These are phyloP conservation scores for Stenopsyche tienmushanensis DNA, from an alignment of 1,140 invertebrate genomes.

Conservation along the genomic window DNA sequence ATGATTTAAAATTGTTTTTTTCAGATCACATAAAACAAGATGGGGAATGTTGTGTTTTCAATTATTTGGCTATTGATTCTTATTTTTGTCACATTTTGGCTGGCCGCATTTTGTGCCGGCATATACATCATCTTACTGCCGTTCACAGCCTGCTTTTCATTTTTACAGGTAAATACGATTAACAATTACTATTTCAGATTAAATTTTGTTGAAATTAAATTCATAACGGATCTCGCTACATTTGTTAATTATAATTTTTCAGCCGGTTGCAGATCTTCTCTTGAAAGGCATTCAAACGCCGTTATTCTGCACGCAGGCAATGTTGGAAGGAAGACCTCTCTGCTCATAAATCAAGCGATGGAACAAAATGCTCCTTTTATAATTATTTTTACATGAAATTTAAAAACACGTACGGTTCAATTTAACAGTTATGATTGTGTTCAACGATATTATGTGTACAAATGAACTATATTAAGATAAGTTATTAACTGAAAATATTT, in stretches of 20 bases:
- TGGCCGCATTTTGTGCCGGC: slow-evolving; percentile 71
- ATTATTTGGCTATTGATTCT: slow-evolving; percentile 78
- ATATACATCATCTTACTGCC: slow-evolving; percentile 73
- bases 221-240: too few species aligned
- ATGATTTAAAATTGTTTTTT: too few species aligned
- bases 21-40: too few species aligned
- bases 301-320: slow-evolving; percentile 64
- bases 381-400: too few species aligned
- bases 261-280: slow-evolving; percentile 68
- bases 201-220: too few species aligned
- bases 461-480: too few species aligned
- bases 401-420: too few species aligned
- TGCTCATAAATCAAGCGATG: slow-evolving; percentile 31
- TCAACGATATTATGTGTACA: too few species aligned
- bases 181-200: neutral
- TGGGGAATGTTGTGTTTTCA: slow-evolving; percentile 61
- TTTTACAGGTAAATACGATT: slow-evolving; percentile 49
- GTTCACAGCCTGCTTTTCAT: slow-evolving; percentile 68
- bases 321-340: slow-evolving; percentile 58
- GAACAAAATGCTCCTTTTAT: too few species aligned
- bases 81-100: slow-evolving; percentile 71
- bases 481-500: too few species aligned
- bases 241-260: slow-evolving; percentile 44
- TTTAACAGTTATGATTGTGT: too few species aligned
- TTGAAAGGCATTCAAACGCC: slow-evolving; percentile 69